Base-by-base conservation (phyloP, 2,113 vertebrate genomes). In the Heterocephalus glaber region DNA sequence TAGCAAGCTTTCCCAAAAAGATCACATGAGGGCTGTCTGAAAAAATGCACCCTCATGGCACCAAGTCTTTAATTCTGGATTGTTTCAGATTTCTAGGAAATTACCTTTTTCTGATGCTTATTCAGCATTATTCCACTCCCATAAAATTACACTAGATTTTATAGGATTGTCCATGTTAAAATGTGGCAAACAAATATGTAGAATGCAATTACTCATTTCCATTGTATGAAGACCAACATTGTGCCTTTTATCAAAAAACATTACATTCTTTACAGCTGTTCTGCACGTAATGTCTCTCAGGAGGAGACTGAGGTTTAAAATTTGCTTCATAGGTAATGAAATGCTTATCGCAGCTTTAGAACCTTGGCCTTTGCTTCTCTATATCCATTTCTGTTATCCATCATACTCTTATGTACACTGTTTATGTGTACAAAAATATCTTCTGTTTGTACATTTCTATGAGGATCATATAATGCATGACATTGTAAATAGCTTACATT, bases 21-120 rank as follows among this genome's bases (percentile, higher is more conserved):
- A 33, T 22, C 1, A 5, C 30, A n/a, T 8, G 0, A 33, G 5
- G 28, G 1, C 33, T 52, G 1, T 63, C 7, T 49, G n/a, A 28
- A 26, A 90, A 84, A 61, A 41, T 2, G 1, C 20, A 10, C 3
- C 4, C 13, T 26, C 54, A 11, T 17, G 30, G 11, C 22, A 10
- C 22, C 3, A 52, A n/a, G 9, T 44, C 9, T 77, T 52, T 8
- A 68, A 4, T 30, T 76, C 0, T 72, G 56, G 38, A 8, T 35
- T 60, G 35, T 68, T 81, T 92, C 2, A 41, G 52, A 65, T 35
- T 82, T 85, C 35, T 54, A 63, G 17, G 14, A 90, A 61, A 33
- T 63, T 33, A 41, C 16, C 72, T 44, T 74, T 38, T 84, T 19
- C 61, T 44, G 7, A 12, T 61, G 16, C 61, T 5, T 49, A 41